Evolutionary conservation across 1,140 invertebrate genomes (phyloP), one percentile per base, ranked within the genome.

Genomic region (Elysia chlorotica): DNA sequence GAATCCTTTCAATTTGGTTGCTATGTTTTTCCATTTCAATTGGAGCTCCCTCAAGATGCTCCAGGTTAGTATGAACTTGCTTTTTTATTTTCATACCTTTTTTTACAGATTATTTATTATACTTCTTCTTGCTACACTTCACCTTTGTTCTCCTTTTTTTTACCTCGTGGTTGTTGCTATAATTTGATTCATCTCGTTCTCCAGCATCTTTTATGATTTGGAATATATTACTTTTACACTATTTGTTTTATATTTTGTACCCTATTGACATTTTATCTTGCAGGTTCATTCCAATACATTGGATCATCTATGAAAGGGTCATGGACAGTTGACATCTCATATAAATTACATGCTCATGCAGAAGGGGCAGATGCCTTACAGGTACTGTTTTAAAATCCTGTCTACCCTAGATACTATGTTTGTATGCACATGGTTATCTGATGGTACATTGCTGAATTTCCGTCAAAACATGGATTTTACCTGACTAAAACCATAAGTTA

Each of bases 1-100:
- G 79, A 76, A 30, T 74, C 65, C 30, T 62, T 81, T 53, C 35
- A 48, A 17, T 71, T 81, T 57, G 76, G 79, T 21, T 70, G 65
- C 33, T 77, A 75, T 61, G 71, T 77, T 14, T 79, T 77, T 59
- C 79, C 79, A 38, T 81, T 81, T 66, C 76, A 75, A 73, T 74
- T 81, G 53, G 28, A 57, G 21, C 61, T 81, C 28, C 70, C 77
- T 17, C 38, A 71, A 25, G 77, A 79, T 59, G 74, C 79, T 48
- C 79, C 79, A 79, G 79, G 79, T 81, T 10, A 48, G 41, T 14
- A 10, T 48, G 10, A 14, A 14, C 41, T 48, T 48, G 10, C 41
- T 48, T 48, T 48, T 10, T 48, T 48, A n/a, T n/a, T n/a, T n/a
- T n/a, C n/a, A n/a, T n/a, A n/a, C n/a, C n/a, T n/a, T n/a, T 74